Base-by-base conservation (phyloP, 2,797 vertebrate genomes). In the Morelia viridis region DNA sequence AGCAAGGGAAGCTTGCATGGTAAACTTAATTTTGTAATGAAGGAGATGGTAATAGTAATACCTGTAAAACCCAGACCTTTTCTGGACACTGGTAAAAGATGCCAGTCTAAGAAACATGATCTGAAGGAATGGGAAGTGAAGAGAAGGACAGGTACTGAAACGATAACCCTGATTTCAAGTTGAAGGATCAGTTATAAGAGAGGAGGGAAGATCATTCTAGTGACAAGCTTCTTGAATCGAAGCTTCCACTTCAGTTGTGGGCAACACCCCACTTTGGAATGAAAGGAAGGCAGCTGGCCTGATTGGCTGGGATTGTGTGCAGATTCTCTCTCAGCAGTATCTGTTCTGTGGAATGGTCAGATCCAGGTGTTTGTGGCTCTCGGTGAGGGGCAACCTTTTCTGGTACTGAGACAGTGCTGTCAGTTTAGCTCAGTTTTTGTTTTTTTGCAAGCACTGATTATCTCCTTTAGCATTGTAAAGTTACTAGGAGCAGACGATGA, bases 1-100 rank as follows among this genome's bases (percentile, higher is more conserved):
- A 35, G 99, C 99, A 95, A 98, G 98, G 95, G 98, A 98, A 96
- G 99, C 98, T 91, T 98, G 98, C 95, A 97, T 98, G 98, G 99
- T 99, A 98, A 98, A 95, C n/a, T 28, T 46, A 12, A 46, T 94
- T 94, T 92, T 92, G 22, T 86, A 53, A 46, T 15, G 3, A 5
- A 31, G 68, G 26, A 56, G 64, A n/a, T 22, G 28, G 41, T 50
- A 56, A 22, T 80, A 2, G 22, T 53, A 28, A 61, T 60, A 57
- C n/a, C 15, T 31, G 26, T 85, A 88, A 88, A 80, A 11, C 22
- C 56, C 24, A 60, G 58, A 80, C 26, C 41, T 3, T 35, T 90
- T 22, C 15, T 35, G 26, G 83, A 85, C 22, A 17, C 15, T 5
- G 31, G 26, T 86, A 19, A 60, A 80, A 53, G 85, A 76, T 50